Conservation (phyloP, 1,140 invertebrate genomes). For the Drosophila triauraria region DNA sequence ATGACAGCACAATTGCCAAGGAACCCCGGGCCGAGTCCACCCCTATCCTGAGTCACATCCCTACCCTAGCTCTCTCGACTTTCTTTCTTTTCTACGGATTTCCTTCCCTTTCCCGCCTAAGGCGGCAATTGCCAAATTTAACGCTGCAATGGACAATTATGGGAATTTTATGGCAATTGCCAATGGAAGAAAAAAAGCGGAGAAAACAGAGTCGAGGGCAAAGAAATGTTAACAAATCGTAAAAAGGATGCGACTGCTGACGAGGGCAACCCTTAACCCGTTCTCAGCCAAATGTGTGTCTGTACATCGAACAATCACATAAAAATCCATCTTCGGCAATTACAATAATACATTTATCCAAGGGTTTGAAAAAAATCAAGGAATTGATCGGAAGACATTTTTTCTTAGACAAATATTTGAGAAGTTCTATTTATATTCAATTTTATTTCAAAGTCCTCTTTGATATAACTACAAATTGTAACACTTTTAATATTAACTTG, state of each 20-base stretch:
- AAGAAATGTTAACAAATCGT: constrained; percentile 74
- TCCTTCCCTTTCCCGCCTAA: constrained; percentile 9
- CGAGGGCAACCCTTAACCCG: constrained; percentile 28
- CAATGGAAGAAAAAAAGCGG: constrained; percentile 53
- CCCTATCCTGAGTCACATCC: constrained; percentile 13
- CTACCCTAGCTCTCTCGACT: background rate
- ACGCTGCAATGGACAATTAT: constrained; percentile 78
- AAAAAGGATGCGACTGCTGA: constrained; percentile 54
- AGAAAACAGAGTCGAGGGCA: constrained; percentile 36
- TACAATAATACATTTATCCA: constrained; percentile 37
- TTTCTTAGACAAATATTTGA: background rate
- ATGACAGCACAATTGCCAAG: constrained; percentile 50
- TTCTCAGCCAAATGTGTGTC: constrained; percentile 4
- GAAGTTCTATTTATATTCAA: background rate
- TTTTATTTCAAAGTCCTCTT: too few species aligned
- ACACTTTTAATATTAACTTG: too few species aligned
- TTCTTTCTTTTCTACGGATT: constrained; percentile 10
- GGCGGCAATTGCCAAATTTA: constrained; percentile 69
- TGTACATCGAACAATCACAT: constrained; percentile 13
- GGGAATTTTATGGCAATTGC: constrained; percentile 77
- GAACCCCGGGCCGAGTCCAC: constrained; percentile 17
- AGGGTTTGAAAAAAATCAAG: constrained; percentile 7
- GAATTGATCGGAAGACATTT: too few species aligned
- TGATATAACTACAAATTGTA: too few species aligned
- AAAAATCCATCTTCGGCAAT: constrained; percentile 30